These are phyloP conservation scores for Drosophila nigricruria DNA, from an alignment of 2,888 invertebrate genomes.

Conservation along the genomic window DNA sequence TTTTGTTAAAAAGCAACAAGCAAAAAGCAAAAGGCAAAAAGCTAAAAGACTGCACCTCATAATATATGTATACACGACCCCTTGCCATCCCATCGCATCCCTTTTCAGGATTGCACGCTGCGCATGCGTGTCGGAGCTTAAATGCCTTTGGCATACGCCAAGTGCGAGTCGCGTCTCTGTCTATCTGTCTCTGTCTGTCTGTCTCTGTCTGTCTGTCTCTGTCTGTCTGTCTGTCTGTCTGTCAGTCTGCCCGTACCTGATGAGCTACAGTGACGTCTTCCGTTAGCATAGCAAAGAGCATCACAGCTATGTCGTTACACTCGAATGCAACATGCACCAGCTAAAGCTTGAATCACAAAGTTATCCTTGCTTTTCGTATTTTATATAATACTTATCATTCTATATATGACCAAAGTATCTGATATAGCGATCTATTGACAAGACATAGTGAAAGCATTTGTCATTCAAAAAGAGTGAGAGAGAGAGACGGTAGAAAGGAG, in stretches of 20 bases:
- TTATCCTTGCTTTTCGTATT: neutral
- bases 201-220: neutral
- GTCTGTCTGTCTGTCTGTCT: neutral
- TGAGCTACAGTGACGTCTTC: slow-evolving; percentile 33
- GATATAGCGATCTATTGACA: neutral
- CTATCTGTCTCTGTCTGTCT: slow-evolving; percentile 11
- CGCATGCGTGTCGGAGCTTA: slow-evolving; percentile 69
- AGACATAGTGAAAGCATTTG: neutral
- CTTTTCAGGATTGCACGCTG: slow-evolving; percentile 53
- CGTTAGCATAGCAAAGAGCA: slow-evolving; percentile 7
- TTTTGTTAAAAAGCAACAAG: slow-evolving; percentile 32
- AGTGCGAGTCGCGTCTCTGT: slow-evolving; percentile 50
- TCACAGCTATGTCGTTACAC: slow-evolving; percentile 19
- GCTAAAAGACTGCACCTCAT: slow-evolving; percentile 34
- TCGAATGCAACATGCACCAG: slow-evolving; percentile 6
- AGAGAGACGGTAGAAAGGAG: neutral
- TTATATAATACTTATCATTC: neutral
- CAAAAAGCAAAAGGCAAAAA: slow-evolving; percentile 2
- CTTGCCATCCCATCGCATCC: slow-evolving; percentile 33
- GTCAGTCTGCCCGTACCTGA: slow-evolving; percentile 4
- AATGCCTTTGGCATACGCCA: slow-evolving; percentile 76
- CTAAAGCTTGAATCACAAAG: neutral
- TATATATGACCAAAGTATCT: neutral
- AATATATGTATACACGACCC: slow-evolving; percentile 15
- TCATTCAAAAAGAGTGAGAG: neutral